Percentiles rank a stretch among this genome's conserved stretches.
Evolutionary conservation across 2,113 vertebrate genomes (phyloP).

Genomic region (Halcyon senegalensis): DNA sequence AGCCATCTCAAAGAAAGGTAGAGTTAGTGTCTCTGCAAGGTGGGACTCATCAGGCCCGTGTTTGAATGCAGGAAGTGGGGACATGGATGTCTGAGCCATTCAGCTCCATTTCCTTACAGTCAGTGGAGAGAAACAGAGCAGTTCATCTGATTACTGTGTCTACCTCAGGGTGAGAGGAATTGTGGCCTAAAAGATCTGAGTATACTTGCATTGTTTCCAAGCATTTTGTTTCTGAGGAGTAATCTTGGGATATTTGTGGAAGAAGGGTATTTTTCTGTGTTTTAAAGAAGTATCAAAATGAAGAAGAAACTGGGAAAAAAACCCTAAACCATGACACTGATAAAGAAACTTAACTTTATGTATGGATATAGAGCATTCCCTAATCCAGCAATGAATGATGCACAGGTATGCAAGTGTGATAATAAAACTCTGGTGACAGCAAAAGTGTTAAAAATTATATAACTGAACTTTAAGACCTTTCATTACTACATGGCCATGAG

Average conservation of each 20-base stretch:
- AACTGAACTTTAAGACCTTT: background rate
- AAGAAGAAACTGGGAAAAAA: background rate
- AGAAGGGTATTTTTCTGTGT: background rate
- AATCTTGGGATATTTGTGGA: background rate
- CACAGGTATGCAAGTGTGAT: background rate
- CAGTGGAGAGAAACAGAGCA: background rate
- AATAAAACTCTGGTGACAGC: background rate
- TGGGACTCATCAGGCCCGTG: background rate
- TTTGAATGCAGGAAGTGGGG: background rate
- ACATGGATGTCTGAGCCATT: background rate
- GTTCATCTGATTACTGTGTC: background rate
- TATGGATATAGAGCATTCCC: background rate
- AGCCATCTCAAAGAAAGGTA: background rate
- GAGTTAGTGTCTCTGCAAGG: background rate
- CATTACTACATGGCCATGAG: rapidly evolving
- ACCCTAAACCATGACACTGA: background rate
- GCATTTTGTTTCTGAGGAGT: background rate
- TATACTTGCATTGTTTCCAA: background rate
- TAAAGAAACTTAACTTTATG: background rate
- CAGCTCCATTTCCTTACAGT: background rate
- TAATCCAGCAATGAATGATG: background rate
- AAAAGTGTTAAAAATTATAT: background rate
- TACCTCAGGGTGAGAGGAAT: background rate
- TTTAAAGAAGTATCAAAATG: background rate
- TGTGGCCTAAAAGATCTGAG: background rate